phyloP scores from a whole-genome alignment of 2,797 vertebrate species.

The Orestias chungarensis region DNA sequence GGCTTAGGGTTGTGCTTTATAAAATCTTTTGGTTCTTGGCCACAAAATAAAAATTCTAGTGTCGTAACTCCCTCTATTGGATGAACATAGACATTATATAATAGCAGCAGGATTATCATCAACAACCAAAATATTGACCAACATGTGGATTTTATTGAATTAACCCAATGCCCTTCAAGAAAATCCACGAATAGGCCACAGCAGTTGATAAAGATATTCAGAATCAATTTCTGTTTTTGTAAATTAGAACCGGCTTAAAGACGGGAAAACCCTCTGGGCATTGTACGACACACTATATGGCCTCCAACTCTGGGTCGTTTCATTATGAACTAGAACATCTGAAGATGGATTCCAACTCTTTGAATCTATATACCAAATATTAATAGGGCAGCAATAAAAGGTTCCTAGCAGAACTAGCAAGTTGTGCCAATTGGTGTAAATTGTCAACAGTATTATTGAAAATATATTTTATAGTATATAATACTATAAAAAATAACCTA shows the following conservation, averaged over 20 bases:
- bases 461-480: no score
- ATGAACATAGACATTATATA: background rate
- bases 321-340: background rate
- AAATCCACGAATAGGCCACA: no score
- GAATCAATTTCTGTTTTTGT: no score
- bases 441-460: background rate
- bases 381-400: background rate
- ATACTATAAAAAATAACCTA: conserved; percentile 20
- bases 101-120: background rate
- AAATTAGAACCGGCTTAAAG: no score
- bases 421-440: background rate
- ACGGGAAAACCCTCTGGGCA: background rate
- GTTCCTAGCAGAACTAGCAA: background rate
- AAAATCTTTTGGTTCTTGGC: no score
- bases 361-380: background rate
- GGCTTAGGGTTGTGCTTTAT: no score
- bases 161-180: no score
- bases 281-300: background rate
- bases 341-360: background rate
- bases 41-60: background rate
- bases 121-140: background rate
- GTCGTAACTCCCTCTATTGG: background rate
- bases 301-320: no score
- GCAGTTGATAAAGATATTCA: no score
- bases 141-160: background rate